These are phyloP conservation scores for Diplosoma virens DNA, from an alignment of 23 tunicate genomes.

Conservation along the genomic window DNA sequence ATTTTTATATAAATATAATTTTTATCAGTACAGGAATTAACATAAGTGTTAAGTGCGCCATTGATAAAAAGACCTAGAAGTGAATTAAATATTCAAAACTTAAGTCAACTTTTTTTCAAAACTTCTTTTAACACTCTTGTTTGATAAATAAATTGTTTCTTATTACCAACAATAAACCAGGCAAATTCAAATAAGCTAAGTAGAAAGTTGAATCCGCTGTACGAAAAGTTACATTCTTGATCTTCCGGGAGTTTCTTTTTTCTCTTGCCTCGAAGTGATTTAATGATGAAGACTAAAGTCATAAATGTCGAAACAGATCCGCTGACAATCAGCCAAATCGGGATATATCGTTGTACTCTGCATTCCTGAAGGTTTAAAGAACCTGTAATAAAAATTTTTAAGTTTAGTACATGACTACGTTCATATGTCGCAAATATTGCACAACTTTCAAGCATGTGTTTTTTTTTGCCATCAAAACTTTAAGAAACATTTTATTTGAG, in stretches of 20 bases:
- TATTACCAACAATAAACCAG: constrained; percentile 79
- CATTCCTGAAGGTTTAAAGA: constrained; percentile 7
- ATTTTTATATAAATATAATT: too few species aligned
- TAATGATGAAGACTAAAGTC: constrained; percentile 44
- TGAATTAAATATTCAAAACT: too few species aligned
- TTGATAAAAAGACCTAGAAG: neutral
- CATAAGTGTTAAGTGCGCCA: too few species aligned
- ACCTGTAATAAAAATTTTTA: neutral
- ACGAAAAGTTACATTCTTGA: neutral
- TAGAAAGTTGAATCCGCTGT: constrained; percentile 32
- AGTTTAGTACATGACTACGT: too few species aligned
- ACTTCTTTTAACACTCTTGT: too few species aligned
- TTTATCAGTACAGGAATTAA: too few species aligned
- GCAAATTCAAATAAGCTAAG: constrained; percentile 63
- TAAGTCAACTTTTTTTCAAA: too few species aligned
- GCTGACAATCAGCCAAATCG: constrained; percentile 70
- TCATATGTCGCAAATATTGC: too few species aligned
- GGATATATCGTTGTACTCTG: constrained; percentile 59
- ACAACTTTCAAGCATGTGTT: too few species aligned
- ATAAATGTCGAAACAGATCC: constrained; percentile 64
- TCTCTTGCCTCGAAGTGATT: constrained; percentile 19
- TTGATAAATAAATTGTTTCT: neutral
- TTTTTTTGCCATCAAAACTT: too few species aligned
- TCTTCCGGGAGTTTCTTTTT: constrained; percentile 16
- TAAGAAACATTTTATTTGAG: too few species aligned